Conservation (phyloP, 2,113 vertebrate species). For the Leptosomus discolor region DNA sequence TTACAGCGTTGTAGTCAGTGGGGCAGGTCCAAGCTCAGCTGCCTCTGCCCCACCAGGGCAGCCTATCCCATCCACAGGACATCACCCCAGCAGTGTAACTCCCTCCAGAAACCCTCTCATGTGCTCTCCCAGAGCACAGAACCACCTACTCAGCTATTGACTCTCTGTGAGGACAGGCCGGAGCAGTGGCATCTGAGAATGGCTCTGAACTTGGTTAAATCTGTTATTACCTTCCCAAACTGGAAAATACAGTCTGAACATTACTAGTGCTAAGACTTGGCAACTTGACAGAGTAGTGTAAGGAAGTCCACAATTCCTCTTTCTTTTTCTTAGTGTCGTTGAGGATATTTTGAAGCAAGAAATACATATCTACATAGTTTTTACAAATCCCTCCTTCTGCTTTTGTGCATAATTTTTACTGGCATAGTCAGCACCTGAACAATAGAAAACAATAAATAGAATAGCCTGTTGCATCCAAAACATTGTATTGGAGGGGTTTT, state of each 20-base stretch:
- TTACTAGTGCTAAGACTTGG: neutral
- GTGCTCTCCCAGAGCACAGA: neutral
- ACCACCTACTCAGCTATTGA: neutral
- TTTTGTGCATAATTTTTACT: neutral
- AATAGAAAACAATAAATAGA: neutral
- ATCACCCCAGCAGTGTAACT: neutral
- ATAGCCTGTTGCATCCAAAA: neutral
- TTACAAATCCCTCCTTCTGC: neutral
- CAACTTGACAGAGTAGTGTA: neutral
- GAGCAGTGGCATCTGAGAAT: neutral
- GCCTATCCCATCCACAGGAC: neutral
- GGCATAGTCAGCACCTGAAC: neutral
- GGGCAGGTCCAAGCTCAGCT: neutral
- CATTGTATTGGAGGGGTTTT: accelerated
- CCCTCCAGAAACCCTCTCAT: neutral
- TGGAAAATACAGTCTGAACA: neutral
- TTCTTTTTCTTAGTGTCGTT: neutral
- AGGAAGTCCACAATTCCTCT: neutral
- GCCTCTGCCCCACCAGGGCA: neutral
- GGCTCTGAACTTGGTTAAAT: neutral
- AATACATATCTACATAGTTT: neutral
- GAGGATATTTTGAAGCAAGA: neutral
- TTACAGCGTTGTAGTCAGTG: neutral
- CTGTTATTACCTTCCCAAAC: neutral
- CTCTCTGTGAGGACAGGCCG: neutral